These are phyloP conservation scores for Lordiphosa andalusiaca DNA, from an alignment of 2,888 invertebrate species.

Conservation along the genomic window DNA sequence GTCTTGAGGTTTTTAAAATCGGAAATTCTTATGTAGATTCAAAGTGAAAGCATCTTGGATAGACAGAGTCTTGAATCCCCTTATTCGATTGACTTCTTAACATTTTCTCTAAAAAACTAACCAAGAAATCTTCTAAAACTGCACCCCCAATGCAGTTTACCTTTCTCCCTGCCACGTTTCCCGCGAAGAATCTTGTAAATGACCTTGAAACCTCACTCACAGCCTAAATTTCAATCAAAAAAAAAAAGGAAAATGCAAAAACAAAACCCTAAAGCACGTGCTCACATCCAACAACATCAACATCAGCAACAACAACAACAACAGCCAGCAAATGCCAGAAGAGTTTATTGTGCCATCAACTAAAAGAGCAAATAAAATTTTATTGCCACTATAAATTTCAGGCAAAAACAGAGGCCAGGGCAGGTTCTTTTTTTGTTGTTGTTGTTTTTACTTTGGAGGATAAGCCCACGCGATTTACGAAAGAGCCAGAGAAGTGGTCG, in stretches of 20 bases:
- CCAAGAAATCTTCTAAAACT: too few relatives aligned
- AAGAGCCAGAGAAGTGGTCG: conserved; percentile 40
- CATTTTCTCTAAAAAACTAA: too few relatives aligned
- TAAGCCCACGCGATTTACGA: conserved; percentile 72
- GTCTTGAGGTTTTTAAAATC: too few relatives aligned
- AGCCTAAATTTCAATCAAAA: conserved; percentile 28
- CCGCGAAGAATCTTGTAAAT: conserved; percentile 17
- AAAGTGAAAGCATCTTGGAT: too few relatives aligned
- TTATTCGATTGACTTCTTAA: background rate
- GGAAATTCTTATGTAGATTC: too few relatives aligned
- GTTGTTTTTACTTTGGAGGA: conserved; percentile 39
- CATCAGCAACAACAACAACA: conserved; percentile 9
- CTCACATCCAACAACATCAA: conserved; percentile 31
- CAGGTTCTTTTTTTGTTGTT: conserved; percentile 61
- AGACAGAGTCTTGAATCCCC: too few relatives aligned
- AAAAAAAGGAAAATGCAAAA: conserved; percentile 22
- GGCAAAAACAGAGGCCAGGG: conserved; percentile 54
- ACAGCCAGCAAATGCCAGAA: conserved; percentile 46
- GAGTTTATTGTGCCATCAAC: conserved; percentile 74
- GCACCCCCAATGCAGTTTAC: too few relatives aligned
- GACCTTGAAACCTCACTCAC: conserved; percentile 52
- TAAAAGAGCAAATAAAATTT: conserved; percentile 75
- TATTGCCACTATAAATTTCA: conserved; percentile 74
- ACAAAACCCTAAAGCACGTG: conserved; percentile 52
- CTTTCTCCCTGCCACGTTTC: background rate